phyloP scores from a whole-genome alignment of 2,797 vertebrate genomes.

The Myripristis murdjan region DNA sequence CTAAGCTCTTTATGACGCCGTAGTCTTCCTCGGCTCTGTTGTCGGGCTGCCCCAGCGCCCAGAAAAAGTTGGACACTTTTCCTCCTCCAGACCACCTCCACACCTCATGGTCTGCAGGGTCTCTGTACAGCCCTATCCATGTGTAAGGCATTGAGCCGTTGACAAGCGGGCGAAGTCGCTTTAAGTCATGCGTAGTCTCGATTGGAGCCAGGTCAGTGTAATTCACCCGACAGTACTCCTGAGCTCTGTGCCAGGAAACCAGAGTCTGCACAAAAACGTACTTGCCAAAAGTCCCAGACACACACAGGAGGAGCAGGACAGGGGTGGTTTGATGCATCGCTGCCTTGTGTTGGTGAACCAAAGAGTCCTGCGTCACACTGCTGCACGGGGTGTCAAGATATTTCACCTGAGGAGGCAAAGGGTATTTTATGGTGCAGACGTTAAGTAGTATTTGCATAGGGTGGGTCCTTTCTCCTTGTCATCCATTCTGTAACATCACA shows the following conservation, averaged over 20 bases:
- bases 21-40: rapidly evolving
- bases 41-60: rapidly evolving
- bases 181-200: rapidly evolving
- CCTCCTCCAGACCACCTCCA: constrained; percentile 70
- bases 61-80: neutral
- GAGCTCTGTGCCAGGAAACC: constrained; percentile 35
- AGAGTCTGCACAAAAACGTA: neutral
- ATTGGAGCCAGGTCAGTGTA: constrained; percentile 66
- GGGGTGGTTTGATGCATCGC: constrained; percentile 25
- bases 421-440: neutral
- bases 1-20: rapidly evolving
- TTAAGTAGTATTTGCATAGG: constrained; percentile 52
- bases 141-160: rapidly evolving
- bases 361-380: neutral
- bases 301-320: constrained; percentile 43
- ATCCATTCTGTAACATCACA: neutral
- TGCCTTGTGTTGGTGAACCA: neutral
- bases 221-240: constrained; percentile 1
- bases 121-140: constrained; percentile 59
- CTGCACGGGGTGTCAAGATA: no score
- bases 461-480: neutral
- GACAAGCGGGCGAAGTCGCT: rapidly evolving
- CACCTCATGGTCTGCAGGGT: rapidly evolving
- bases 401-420: neutral
- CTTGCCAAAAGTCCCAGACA: constrained; percentile 25